Evolutionary conservation across 2,113 vertebrate species (phyloP).

Genomic region (Halcyon malimbica): DNA sequence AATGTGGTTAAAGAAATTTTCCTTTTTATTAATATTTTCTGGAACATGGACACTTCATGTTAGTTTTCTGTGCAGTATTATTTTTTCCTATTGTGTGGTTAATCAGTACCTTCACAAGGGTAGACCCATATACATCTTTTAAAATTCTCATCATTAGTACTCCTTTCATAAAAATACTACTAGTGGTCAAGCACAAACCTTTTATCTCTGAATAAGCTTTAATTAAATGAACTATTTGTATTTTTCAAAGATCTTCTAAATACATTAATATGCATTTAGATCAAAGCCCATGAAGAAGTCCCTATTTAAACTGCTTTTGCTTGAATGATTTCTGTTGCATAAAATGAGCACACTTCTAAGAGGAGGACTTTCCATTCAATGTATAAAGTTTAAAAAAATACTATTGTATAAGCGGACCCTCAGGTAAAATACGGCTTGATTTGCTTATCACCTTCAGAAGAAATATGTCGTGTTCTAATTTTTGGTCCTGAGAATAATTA

Average conservation of each 20-base stretch:
- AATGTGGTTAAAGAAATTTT: background rate
- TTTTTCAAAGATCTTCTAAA: background rate
- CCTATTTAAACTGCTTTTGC: background rate
- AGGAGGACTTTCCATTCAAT: background rate
- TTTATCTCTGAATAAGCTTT: background rate
- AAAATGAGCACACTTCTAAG: background rate
- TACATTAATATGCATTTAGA: background rate
- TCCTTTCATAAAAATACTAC: background rate
- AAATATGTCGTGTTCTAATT: background rate
- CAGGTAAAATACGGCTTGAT: background rate
- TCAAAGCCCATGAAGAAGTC: background rate
- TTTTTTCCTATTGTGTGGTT: background rate
- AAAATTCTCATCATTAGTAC: background rate
- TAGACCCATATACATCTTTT: rapidly evolving
- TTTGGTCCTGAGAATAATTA: background rate
- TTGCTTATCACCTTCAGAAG: background rate
- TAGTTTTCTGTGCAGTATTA: background rate
- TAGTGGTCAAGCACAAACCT: background rate
- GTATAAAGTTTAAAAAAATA: background rate
- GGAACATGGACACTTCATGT: background rate
- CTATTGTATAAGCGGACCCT: background rate
- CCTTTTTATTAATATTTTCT: background rate
- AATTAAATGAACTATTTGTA: background rate
- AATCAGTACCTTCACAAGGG: background rate
- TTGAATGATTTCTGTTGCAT: background rate